Percentiles rank a stretch among this genome's conserved stretches.
phyloP scores from a whole-genome alignment of 2,797 vertebrate species.

The Adelosebastes latens region DNA sequence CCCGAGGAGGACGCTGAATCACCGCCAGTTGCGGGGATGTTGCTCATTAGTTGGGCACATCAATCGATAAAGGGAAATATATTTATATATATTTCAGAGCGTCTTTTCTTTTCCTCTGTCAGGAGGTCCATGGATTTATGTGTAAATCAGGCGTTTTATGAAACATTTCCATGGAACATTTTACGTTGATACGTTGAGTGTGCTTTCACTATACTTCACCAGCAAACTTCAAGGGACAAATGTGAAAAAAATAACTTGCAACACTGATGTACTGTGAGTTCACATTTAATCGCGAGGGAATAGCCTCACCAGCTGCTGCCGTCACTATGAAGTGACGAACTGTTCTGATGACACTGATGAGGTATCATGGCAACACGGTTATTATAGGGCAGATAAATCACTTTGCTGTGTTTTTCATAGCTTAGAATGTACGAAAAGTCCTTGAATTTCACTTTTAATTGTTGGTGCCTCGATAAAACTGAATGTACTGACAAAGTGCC shows the following conservation, averaged over 20 bases:
- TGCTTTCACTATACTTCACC: neutral
- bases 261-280: neutral
- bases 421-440: neutral
- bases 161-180: neutral
- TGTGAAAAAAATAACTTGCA: neutral
- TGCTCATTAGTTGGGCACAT: neutral
- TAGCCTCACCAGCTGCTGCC: neutral
- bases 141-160: neutral
- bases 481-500: neutral
- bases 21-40: neutral
- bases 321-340: neutral
- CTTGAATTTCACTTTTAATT: neutral
- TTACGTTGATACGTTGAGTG: neutral
- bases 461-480: neutral
- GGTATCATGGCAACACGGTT: conserved; percentile 21
- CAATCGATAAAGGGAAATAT: neutral
- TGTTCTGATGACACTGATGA: neutral
- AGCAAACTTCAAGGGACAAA: neutral
- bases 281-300: neutral
- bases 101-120: neutral
- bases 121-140: neutral
- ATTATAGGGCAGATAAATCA: neutral
- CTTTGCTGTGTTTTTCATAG: neutral
- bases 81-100: neutral
- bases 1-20: neutral